Percentiles rank a stretch among this genome's conserved stretches.
Conservation (phyloP, 1,140 invertebrate species). For the Pectinophora gossypiella region DNA sequence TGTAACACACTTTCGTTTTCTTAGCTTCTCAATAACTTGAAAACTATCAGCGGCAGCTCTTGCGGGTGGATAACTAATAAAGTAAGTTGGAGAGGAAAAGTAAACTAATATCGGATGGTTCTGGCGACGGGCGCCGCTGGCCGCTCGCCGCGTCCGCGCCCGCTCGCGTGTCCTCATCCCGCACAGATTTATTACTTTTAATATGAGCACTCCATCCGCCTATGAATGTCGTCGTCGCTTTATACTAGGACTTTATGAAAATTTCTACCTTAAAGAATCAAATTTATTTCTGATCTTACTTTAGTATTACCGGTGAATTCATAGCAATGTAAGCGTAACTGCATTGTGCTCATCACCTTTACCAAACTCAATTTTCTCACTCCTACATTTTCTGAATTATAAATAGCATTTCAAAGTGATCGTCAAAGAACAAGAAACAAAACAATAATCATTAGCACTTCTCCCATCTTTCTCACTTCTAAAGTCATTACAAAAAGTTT, state of each 20-base stretch:
- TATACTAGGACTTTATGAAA: constrained; percentile 36
- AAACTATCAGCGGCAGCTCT: constrained; percentile 61
- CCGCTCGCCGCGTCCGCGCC: constrained; percentile 29
- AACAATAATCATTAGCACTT: constrained; percentile 66
- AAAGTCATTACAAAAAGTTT: constrained; percentile 68
- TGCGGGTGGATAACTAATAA: constrained; percentile 68
- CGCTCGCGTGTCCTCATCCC: constrained; percentile 42
- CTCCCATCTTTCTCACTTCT: constrained; percentile 64
- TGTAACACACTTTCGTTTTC: constrained; percentile 21
- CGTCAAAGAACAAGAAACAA: constrained; percentile 23
- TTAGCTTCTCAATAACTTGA: constrained; percentile 64
- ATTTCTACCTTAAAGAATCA: too few relatives aligned
- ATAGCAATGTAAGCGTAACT: too few relatives aligned
- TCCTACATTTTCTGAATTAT: too few relatives aligned
- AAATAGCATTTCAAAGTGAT: not conserved
- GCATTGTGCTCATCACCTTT: too few relatives aligned
- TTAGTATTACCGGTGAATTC: too few relatives aligned
- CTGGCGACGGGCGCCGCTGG: constrained; percentile 27
- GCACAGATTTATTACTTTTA: constrained; percentile 69
- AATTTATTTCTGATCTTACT: too few relatives aligned
- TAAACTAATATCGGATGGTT: constrained; percentile 73
- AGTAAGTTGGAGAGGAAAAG: constrained; percentile 73
- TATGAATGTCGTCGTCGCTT: constrained; percentile 52
- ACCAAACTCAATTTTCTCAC: too few relatives aligned
- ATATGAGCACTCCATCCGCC: constrained; percentile 59